Evolutionary conservation across 2,888 invertebrate genomes (phyloP).

Genomic region (Caenorhabditis wallacei): DNA sequence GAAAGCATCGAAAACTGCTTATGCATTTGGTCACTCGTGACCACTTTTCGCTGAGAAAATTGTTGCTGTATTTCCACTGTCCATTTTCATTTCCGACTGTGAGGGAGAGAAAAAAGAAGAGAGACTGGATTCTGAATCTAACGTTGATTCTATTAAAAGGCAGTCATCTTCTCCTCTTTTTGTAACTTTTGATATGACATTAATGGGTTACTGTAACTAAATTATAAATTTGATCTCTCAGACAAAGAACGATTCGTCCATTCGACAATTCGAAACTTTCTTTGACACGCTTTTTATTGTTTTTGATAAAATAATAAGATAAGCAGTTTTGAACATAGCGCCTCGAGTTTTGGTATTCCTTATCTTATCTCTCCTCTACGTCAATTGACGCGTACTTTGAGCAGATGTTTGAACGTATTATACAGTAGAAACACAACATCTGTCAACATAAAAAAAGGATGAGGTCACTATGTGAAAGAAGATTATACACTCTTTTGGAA

Average conservation of each 20-base stretch:
- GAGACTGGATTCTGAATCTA: slow-evolving; percentile 34
- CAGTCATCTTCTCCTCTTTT: not conserved
- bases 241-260: not conserved
- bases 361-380: slow-evolving; percentile 21
- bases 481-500: slow-evolving; percentile 22
- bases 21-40: slow-evolving; percentile 44
- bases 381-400: slow-evolving; percentile 20
- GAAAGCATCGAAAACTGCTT: slow-evolving; percentile 14
- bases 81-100: slow-evolving; percentile 41
- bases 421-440: slow-evolving; percentile 20
- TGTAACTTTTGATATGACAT: slow-evolving; percentile 17
- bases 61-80: slow-evolving; percentile 25
- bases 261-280: slow-evolving; percentile 13
- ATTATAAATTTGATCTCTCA: not conserved
- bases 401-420: slow-evolving; percentile 23
- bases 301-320: slow-evolving; percentile 15
- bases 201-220: slow-evolving; percentile 22
- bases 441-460: slow-evolving; percentile 13
- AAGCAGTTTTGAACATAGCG: slow-evolving; percentile 6
- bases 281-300: slow-evolving; percentile 12
- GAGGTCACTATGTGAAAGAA: not conserved
- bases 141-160: slow-evolving; percentile 35
- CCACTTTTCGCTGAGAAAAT: slow-evolving; percentile 39
- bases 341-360: slow-evolving; percentile 4
- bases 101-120: not conserved